Conservation (phyloP, 2,888 invertebrate genomes). For the Trachelus iudaicus region DNA sequence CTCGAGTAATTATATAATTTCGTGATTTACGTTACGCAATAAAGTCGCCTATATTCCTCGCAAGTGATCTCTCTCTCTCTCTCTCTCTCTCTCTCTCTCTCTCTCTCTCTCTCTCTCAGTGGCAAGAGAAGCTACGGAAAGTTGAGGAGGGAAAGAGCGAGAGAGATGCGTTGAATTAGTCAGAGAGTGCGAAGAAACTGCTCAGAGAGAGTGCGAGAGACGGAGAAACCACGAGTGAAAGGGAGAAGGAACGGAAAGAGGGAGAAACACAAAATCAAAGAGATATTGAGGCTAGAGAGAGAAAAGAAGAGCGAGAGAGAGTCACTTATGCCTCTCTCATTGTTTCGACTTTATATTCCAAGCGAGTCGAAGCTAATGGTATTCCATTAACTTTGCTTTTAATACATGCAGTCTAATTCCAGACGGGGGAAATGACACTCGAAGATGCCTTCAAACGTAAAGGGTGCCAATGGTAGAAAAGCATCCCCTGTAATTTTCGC, state of each 20-base stretch:
- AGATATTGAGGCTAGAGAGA: background rate
- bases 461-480: background rate
- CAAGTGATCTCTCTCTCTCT: too few species aligned
- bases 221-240: background rate
- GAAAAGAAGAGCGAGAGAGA: slow-evolving; percentile 10
- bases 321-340: slow-evolving; percentile 19
- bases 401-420: slow-evolving; percentile 25
- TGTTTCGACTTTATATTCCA: slow-evolving; percentile 43
- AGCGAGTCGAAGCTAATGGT: slow-evolving; percentile 43
- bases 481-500: slow-evolving; percentile 22
- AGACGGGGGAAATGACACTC: slow-evolving; percentile 3
- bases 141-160: background rate
- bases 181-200: background rate
- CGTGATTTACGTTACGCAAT: slow-evolving; percentile 4
- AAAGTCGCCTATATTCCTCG: background rate
- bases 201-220: background rate
- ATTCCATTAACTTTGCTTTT: slow-evolving; percentile 41
- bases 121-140: background rate
- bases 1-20: slow-evolving; percentile 1
- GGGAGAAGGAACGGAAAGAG: slow-evolving; percentile 13
- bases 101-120: background rate
- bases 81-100: background rate
- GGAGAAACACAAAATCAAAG: background rate
- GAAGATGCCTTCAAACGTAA: background rate
- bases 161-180: background rate